Evolutionary conservation across 2,797 vertebrate species (phyloP), one percentile per base, ranked within the genome.

Genomic region (Fistularia tabacaria): DNA sequence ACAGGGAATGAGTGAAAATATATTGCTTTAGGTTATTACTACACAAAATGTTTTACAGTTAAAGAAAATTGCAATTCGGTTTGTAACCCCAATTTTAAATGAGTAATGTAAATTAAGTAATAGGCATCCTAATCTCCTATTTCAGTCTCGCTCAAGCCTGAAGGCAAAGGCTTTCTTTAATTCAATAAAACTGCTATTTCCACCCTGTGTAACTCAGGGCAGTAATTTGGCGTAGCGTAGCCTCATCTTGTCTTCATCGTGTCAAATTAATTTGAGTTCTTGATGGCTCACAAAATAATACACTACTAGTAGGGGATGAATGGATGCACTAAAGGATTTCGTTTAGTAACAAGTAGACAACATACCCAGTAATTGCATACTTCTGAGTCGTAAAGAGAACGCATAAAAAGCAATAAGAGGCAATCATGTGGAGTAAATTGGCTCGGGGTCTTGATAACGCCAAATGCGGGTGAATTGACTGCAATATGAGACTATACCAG

Each of bases 41-140:
- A 76, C 66, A 59, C 14, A 67, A 56, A 77, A 56, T 62, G 38
- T 69, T 44, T 64, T 69, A 4, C 37, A 69, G 66, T 68, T 65
- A 71, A 69, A 70, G 38, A 10, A 62, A 74, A 71, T 57, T 75
- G 68, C 79, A 83, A 74, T 64, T 49, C 55, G 69, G 39, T 45
- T 58, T 46, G 15, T 68, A 59, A 77, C 69, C 49, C 38, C 14
- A 36, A 66, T 62, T 69, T 70, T 71, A 38, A 84, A 73, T 73
- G 70, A 73, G 69, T 77, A 52, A 73, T 79, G 52, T 65, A 54
- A 80, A 85, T 82, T 69, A 79, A 79, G 69, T 74, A 81, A 82
- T 69, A 65, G 66, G 58, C 64, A 69, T 70, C 57, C 55, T 81
- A 69, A 76, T 81, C 62, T 74, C 61, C 40, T 72, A 67, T 76